phyloP scores from a whole-genome alignment of 1,140 invertebrate species.

The Gerris buenoi region DNA sequence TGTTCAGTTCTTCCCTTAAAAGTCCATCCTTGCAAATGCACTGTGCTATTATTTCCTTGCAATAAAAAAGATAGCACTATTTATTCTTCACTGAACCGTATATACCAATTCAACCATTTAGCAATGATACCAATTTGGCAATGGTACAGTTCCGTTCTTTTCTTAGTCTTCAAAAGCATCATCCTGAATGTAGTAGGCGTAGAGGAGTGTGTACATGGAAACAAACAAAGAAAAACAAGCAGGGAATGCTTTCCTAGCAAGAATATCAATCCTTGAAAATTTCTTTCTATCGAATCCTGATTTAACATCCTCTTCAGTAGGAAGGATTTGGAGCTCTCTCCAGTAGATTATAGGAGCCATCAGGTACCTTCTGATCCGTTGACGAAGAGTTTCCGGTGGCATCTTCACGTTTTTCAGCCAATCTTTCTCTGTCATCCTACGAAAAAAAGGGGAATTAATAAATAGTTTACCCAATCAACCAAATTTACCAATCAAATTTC shows the following conservation, averaged over 20 bases:
- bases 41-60: too few species aligned
- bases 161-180: neutral
- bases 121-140: too few species aligned
- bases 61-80: too few species aligned
- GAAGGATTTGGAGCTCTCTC: neutral
- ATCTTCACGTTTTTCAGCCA: neutral
- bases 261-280: conserved; percentile 36
- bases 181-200: conserved; percentile 17
- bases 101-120: too few species aligned
- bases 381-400: neutral
- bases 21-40: too few species aligned
- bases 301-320: neutral
- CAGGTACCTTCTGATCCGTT: neutral
- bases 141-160: too few species aligned
- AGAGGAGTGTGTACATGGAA: conserved; percentile 12
- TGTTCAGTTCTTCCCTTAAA: too few species aligned
- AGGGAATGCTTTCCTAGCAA: conserved; percentile 15
- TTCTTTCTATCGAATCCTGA: conserved; percentile 17
- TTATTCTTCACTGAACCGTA: too few species aligned
- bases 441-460: too few species aligned
- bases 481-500: too few species aligned
- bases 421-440: neutral
- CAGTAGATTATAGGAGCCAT: neutral
- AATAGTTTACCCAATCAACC: too few species aligned
- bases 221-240: conserved; percentile 6